Base-by-base conservation (phyloP, 2,888 invertebrate genomes). In the Terebella lapidaria region DNA sequence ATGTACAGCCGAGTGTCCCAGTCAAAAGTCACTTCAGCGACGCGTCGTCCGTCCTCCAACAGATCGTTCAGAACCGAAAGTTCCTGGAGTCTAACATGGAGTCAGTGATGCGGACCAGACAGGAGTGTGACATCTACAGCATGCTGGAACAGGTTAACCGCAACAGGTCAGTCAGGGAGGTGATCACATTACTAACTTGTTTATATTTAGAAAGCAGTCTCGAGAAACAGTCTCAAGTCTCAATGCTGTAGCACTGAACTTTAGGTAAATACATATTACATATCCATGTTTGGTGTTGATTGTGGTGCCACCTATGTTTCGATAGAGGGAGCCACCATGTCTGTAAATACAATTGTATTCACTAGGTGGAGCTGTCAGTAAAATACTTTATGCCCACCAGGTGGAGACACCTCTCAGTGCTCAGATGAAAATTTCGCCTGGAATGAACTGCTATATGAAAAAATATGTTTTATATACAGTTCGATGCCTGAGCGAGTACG, bases 391-490 rank as follows among this genome's bases (percentile, higher is more conserved):
- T n/a, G n/a, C n/a, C n/a, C n/a, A n/a, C n/a, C n/a, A n/a, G n/a
- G n/a, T n/a, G n/a, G n/a, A n/a, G n/a, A n/a, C n/a, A n/a, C n/a
- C n/a, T n/a, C n/a, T n/a, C n/a, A n/a, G n/a, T n/a, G n/a, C n/a
- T n/a, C n/a, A n/a, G n/a, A n/a, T n/a, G 35, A 35, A 35, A 35
- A 35, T 10, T 35, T 35, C 35, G 35, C 35, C 18, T 35, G 10
- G 18, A 35, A 35, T 35, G 18, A 18, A 35, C 35, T 35, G 35
- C 10, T 35, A 15, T 15, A 35, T 10, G 35, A 35, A 35, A 35
- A 35, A 35, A 35, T 35, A n/a, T n/a, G n/a, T n/a, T n/a, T n/a
- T n/a, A n/a, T n/a, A n/a, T 35, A 15, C 53, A 53, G 53, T 53
- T 53, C 53, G 5, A 5, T 28, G 29, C 5, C 28, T 4, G 53